These are phyloP conservation scores for Calameuta pallipes DNA, from an alignment of 2,888 invertebrate species.

Conservation along the genomic window DNA sequence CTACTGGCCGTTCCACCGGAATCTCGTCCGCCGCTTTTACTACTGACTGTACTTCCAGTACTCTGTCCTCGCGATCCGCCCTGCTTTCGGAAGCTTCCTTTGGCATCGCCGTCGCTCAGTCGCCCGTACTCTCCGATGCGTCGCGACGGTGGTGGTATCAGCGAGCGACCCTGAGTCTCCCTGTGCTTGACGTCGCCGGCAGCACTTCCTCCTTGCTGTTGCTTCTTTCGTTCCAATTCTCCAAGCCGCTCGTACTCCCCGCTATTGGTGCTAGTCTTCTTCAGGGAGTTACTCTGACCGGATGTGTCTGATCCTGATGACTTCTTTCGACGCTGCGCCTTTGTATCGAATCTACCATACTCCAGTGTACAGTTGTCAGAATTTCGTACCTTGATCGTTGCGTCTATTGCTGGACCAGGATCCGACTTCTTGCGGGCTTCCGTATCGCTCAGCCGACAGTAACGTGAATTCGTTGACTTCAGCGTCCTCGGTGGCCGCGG, in stretches of 20 bases:
- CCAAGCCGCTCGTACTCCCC: constrained; percentile 77
- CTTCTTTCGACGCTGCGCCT: constrained; percentile 54
- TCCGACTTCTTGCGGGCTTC: constrained; percentile 62
- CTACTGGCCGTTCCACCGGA: constrained; percentile 70
- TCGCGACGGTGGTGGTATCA: constrained; percentile 69
- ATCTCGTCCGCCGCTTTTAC: constrained; percentile 68
- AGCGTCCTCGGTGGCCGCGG: constrained; percentile 76
- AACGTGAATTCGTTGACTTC: constrained; percentile 57
- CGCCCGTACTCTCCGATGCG: constrained; percentile 72
- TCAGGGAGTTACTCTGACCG: constrained; percentile 36
- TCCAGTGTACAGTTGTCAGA: constrained; percentile 62
- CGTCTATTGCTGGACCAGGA: constrained; percentile 45
- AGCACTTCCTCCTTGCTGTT: constrained; percentile 48
- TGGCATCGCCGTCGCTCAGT: constrained; percentile 68
- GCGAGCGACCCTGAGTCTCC: constrained; percentile 67
- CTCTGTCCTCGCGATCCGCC: constrained; percentile 54
- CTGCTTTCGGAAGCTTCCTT: constrained; percentile 52
- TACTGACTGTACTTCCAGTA: constrained; percentile 62
- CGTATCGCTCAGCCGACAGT: constrained; percentile 60
- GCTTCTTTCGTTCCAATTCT: constrained; percentile 67
- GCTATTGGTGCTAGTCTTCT: constrained; percentile 42
- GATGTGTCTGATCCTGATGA: constrained; percentile 44
- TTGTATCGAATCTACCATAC: constrained; percentile 56
- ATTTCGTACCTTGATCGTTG: constrained; percentile 56
- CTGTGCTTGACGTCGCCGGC: constrained; percentile 56